A percentile compares a stretch with the other conserved stretches of the same genome.
phyloP scores from a whole-genome alignment of 2,797 vertebrate species.

The Sternotherus odoratus region DNA sequence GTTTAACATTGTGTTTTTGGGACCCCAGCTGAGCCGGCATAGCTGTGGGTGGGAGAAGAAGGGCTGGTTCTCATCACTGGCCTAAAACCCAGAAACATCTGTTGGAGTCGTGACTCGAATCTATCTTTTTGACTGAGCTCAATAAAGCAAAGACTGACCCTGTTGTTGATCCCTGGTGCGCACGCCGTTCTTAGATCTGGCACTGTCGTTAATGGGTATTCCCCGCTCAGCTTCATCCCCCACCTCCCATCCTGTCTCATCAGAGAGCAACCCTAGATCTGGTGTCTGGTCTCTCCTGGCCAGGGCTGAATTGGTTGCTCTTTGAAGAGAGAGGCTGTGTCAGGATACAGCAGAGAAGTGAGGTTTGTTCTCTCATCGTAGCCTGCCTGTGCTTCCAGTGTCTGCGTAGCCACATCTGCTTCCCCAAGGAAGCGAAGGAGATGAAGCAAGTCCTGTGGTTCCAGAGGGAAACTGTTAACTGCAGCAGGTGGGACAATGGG shows the following conservation, averaged over 20 bases:
- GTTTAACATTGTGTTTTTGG: accelerated
- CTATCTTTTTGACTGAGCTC: background rate
- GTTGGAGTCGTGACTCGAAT: constrained; percentile 14
- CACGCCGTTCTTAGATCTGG: background rate
- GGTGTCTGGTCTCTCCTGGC: background rate
- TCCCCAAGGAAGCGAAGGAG: background rate
- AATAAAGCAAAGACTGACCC: background rate
- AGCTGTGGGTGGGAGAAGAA: background rate
- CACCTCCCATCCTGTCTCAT: background rate
- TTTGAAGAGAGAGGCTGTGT: background rate
- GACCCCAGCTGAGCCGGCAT: background rate
- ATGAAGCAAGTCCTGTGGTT: background rate
- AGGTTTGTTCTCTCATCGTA: background rate
- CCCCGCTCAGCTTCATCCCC: background rate
- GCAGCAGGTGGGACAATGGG: background rate
- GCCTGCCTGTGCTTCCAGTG: background rate
- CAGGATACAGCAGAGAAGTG: background rate
- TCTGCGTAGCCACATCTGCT: background rate
- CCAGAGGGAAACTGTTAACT: background rate
- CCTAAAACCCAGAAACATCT: constrained; percentile 22
- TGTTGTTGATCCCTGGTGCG: background rate
- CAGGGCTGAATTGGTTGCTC: background rate
- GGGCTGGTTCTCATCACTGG: background rate
- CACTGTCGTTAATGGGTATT: background rate
- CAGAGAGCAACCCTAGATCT: background rate